Base-by-base conservation (phyloP, 2,113 vertebrate species). In the Gnathonemus echidnorhynchus region DNA sequence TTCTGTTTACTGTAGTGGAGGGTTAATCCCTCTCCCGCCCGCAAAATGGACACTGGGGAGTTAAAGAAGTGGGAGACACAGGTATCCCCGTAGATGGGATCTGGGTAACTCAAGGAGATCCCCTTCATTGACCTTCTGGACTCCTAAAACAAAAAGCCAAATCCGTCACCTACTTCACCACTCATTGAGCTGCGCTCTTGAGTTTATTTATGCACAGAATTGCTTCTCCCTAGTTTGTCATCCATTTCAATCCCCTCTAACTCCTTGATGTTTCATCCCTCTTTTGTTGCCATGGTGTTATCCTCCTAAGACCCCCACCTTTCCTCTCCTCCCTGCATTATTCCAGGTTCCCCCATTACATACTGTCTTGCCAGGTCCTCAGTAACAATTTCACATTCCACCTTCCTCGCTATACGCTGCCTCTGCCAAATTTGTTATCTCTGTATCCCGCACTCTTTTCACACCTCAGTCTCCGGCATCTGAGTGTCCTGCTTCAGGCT, bases 401-500 rank as follows among this genome's bases (percentile, higher is more conserved):
- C 50, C 6, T 19, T 89, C 39, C 19, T 74, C 13, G 9, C n/a
- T n/a, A 66, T 4, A 66, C 62, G 1, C 24, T n/a, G 1, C 70
- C 87, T 48, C 24, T 31, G 24, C 31, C 49, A 27, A 21, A 5
- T 27, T 50, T 45, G 15, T 86, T 85, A 48, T 90, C 70, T 88
- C 88, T 88, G 15, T 46, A 85, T 19, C 13, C 87, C 4, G 31
- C 35, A 90, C 86, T 89, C n/a, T 86, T 86, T 91, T 89, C 89
- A 91, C 74, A 89, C 92, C 93, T 91, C 92, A 66, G 86, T 90
- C 77, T 56, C 89, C 77, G 90, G 90, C 90, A 92, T 91, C 88
- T 88, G 90, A 90, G 11, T 83, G 84, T 90, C 88, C 66, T 93
- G 92, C 90, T 93, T 92, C 95, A 96, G 93, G 90, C 94, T 96